Evolutionary conservation across 2,888 invertebrate species (phyloP).

Genomic region (Pristionchus maxplancki): DNA sequence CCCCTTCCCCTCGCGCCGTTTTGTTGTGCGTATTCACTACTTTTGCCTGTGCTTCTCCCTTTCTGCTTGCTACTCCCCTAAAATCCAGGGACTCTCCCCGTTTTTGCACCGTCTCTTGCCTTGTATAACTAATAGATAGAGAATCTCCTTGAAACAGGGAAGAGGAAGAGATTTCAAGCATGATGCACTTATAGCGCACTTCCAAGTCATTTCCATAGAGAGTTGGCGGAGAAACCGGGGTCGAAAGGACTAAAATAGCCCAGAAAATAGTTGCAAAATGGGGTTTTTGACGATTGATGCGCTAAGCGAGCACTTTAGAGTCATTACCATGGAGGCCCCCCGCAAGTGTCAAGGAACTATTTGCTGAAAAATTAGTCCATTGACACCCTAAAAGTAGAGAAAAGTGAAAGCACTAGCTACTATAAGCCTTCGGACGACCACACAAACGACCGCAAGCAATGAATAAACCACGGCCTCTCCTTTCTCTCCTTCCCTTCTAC

Average conservation of each 20-base stretch:
- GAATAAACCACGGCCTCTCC: conserved; percentile 33
- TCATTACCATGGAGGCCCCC: background rate
- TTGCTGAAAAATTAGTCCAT: too few species aligned
- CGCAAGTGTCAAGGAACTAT: too few species aligned
- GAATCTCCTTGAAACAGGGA: background rate
- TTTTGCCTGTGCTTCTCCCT: background rate
- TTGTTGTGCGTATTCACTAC: background rate
- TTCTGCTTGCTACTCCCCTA: background rate
- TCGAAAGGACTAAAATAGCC: too few species aligned
- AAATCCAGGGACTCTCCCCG: too few species aligned
- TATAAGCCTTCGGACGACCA: background rate
- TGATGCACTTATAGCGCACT: background rate
- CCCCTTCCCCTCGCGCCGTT: too few species aligned
- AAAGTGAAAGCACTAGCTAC: background rate
- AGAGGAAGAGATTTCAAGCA: too few species aligned
- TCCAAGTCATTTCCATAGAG: background rate
- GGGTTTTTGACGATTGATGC: background rate
- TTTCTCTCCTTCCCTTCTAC: background rate
- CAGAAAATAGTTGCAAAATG: too few species aligned
- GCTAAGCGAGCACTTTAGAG: background rate
- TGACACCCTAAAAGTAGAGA: background rate
- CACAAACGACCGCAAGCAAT: background rate
- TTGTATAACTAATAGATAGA: too few species aligned
- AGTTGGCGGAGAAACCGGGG: too few species aligned
- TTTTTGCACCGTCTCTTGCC: too few species aligned